These are phyloP conservation scores for Sebastes miniatus DNA, from an alignment of 2,797 vertebrate species.

Conservation along the genomic window DNA sequence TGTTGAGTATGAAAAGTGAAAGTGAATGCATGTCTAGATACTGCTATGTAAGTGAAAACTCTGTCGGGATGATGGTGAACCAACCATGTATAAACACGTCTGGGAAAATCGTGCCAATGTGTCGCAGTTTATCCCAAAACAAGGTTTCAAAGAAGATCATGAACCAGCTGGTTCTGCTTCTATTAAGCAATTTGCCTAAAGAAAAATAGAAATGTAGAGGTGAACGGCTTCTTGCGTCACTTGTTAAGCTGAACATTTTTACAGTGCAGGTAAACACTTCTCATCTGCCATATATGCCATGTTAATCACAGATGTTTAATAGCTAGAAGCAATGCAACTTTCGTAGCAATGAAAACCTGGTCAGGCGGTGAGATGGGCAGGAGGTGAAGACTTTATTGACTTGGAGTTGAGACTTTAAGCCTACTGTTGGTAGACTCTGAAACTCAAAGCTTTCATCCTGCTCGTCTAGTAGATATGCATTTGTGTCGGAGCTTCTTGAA, in stretches of 20 bases:
- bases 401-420: conserved; percentile 28
- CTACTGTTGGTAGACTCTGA: conserved; percentile 28
- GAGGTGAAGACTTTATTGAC: conserved; percentile 42
- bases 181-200: neutral
- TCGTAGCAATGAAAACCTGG: conserved; percentile 51
- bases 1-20: conserved; percentile 4
- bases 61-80: neutral
- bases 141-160: neutral
- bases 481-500: conserved; percentile 53
- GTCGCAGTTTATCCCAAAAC: neutral
- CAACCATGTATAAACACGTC: neutral
- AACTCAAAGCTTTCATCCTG: conserved; percentile 53
- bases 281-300: conserved; percentile 49
- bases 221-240: neutral
- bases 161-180: neutral
- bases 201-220: neutral
- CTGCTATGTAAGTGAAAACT: neutral
- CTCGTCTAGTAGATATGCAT: conserved; percentile 58
- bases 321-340: conserved; percentile 56
- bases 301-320: conserved; percentile 47
- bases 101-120: neutral
- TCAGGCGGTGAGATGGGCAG: conserved; percentile 28
- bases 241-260: conserved; percentile 59
- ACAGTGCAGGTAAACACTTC: conserved; percentile 27
- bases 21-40: neutral